These are phyloP conservation scores for Noturus placidus DNA, from an alignment of 2,113 vertebrate genomes.

Conservation along the genomic window DNA sequence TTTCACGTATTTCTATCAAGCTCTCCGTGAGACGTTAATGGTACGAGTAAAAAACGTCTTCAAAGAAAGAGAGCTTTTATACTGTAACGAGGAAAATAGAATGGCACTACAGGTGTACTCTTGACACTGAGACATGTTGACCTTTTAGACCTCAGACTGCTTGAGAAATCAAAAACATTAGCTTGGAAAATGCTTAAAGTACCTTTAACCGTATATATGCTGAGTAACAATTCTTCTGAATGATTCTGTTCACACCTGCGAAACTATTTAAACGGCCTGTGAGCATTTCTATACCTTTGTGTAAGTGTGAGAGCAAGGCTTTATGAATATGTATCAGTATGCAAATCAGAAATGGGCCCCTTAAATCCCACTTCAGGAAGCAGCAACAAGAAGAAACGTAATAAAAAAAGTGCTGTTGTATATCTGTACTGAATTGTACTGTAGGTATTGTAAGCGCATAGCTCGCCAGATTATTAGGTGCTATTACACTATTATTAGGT, in stretches of 20 bases:
- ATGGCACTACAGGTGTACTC: too few species aligned
- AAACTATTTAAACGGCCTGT: not conserved
- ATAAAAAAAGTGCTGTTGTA: too few species aligned
- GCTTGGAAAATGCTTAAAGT: not conserved
- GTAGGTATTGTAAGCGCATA: too few species aligned
- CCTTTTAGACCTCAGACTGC: not conserved
- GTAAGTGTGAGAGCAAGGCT: not conserved
- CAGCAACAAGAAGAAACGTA: not conserved
- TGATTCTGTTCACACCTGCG: not conserved
- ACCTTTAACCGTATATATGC: not conserved
- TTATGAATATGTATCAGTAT: not conserved
- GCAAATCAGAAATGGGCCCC: not conserved
- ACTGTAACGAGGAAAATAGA: not conserved
- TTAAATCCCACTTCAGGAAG: not conserved
- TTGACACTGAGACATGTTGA: not conserved
- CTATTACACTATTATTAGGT: too few species aligned
- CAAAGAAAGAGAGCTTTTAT: not conserved
- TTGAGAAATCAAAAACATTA: not conserved
- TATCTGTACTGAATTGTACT: too few species aligned
- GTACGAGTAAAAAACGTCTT: not conserved
- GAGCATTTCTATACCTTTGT: not conserved
- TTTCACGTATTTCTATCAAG: not conserved
- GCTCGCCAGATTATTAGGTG: too few species aligned
- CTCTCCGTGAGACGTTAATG: constrained; percentile 2
- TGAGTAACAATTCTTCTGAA: not conserved